phyloP scores from a whole-genome alignment of 2,113 vertebrate species.

The Otocyon megalotis region DNA sequence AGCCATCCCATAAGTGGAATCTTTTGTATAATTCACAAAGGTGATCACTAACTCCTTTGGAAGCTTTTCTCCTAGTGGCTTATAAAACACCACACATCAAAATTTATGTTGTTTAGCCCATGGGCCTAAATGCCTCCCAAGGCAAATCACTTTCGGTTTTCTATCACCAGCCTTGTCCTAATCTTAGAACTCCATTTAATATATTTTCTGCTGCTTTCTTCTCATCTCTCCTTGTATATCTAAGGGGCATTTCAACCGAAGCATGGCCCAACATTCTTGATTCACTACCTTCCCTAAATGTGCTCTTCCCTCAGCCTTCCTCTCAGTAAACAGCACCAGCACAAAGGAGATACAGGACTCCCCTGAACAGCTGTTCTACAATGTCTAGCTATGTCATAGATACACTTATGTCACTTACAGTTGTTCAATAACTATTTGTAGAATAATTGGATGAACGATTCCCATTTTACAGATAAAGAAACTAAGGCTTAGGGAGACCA shows the following conservation, averaged over 20 bases:
- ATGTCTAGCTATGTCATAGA: neutral
- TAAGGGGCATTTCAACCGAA: neutral
- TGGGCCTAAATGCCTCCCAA: neutral
- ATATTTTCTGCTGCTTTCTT: neutral
- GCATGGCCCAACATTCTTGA: neutral
- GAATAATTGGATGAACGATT: neutral
- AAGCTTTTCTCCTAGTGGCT: neutral
- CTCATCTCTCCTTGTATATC: neutral
- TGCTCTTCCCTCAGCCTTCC: neutral
- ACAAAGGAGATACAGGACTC: neutral
- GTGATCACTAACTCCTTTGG: neutral
- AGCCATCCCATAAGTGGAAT: fast-evolving
- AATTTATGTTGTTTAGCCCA: no score
- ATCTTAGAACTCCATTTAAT: neutral
- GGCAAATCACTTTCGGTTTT: neutral
- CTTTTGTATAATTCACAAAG: neutral
- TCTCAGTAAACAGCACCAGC: neutral
- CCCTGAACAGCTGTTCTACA: neutral
- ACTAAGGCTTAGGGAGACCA: neutral
- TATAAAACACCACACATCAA: neutral
- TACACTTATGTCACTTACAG: neutral
- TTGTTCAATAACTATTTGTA: neutral
- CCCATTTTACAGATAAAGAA: neutral
- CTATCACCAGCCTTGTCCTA: neutral
- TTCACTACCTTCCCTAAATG: neutral